A percentile compares a stretch with the other conserved stretches of the same genome.
phyloP scores from a whole-genome alignment of 2,888 invertebrate species.

The Lamellibrachia satsuma region DNA sequence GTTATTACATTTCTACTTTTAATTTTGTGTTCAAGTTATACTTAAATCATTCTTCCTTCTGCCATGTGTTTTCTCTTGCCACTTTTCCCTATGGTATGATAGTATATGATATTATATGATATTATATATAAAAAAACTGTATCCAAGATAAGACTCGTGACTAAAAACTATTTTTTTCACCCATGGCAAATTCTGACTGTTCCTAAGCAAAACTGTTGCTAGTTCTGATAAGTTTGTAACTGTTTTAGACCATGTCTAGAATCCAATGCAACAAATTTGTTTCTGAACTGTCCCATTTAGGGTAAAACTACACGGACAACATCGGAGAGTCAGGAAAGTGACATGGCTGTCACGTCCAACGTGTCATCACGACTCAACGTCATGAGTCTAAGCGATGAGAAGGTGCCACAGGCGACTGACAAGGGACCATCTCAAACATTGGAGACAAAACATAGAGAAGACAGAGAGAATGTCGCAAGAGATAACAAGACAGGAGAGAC shows the following conservation, averaged over 20 bases:
- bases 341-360: slow-evolving; percentile 26
- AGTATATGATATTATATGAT: no score
- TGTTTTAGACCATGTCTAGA: background rate
- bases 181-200: no score
- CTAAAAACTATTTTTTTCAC: no score
- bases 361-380: slow-evolving; percentile 20
- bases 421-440: background rate
- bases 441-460: background rate
- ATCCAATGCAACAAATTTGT: background rate
- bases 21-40: no score
- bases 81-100: no score
- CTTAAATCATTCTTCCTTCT: no score
- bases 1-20: no score
- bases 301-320: slow-evolving; percentile 30
- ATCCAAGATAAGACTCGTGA: no score
- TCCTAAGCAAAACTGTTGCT: no score
- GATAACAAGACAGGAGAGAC: background rate
- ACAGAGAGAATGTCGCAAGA: background rate
- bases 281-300: background rate
- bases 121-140: no score
- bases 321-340: slow-evolving; percentile 41
- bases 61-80: no score
- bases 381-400: background rate
- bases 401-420: background rate
- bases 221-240: no score